These are phyloP conservation scores for Odontomyia ornata DNA, from an alignment of 2,888 invertebrate species.

Conservation along the genomic window DNA sequence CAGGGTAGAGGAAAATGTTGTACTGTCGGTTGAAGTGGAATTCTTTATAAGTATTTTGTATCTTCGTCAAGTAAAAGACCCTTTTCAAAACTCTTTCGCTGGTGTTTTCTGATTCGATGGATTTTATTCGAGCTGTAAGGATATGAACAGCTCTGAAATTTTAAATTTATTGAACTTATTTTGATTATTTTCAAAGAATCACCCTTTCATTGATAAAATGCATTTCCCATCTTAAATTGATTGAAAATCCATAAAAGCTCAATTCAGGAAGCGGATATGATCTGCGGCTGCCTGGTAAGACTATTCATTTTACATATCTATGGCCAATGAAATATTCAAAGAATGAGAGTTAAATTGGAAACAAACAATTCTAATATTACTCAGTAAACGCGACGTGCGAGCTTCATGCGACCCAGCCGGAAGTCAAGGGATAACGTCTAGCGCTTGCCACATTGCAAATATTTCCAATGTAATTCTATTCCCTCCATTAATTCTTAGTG, in stretches of 20 bases:
- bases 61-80: no score
- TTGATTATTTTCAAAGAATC: neutral
- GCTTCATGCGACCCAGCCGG: neutral
- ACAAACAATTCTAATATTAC: conserved; percentile 32
- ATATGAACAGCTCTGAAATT: no score
- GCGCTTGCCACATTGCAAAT: conserved; percentile 35
- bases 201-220: neutral
- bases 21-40: neutral
- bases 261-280: neutral
- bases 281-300: neutral
- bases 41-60: no score
- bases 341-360: conserved; percentile 17
- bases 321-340: conserved; percentile 40
- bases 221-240: neutral
- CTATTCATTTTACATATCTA: neutral
- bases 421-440: neutral
- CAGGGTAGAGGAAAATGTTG: neutral
- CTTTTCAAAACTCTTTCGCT: no score
- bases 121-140: no score
- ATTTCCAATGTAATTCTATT: conserved; percentile 43
- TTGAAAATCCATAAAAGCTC: conserved; percentile 31
- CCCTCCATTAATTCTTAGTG: conserved; percentile 42
- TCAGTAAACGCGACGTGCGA: neutral
- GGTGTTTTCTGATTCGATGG: no score
- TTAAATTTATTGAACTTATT: neutral